Percentiles rank a stretch among this genome's conserved stretches.
phyloP scores from a whole-genome alignment of 2,113 vertebrate species.

The Bombycilla garrulus region DNA sequence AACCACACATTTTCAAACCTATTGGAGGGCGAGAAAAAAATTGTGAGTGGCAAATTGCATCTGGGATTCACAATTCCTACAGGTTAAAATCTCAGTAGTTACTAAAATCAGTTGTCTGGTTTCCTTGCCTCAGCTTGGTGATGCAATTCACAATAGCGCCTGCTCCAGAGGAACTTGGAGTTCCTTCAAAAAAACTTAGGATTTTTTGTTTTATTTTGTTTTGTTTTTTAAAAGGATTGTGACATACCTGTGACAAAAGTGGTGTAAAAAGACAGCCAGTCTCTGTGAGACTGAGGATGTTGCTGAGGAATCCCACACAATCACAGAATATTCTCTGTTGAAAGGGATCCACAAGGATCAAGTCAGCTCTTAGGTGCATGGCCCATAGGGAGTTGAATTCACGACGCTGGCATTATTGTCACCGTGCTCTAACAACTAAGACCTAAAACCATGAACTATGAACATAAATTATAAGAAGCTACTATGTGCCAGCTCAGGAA shows the following conservation, averaged over 20 bases:
- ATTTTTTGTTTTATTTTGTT: not conserved
- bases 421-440: not conserved
- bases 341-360: not conserved
- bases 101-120: not conserved
- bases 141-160: not conserved
- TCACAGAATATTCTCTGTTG: not conserved
- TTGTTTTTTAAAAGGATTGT: not conserved
- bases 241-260: not conserved
- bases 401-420: not conserved
- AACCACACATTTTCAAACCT: not conserved
- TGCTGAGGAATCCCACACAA: not conserved
- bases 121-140: not conserved
- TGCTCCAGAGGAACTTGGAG: not conserved
- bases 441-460: not conserved
- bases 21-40: not conserved
- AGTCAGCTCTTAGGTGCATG: not conserved
- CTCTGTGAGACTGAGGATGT: not conserved
- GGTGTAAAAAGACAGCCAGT: not conserved
- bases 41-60: not conserved
- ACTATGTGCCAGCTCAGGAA: not conserved
- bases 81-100: not conserved
- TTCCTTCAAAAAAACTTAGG: not conserved
- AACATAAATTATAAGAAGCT: not conserved
- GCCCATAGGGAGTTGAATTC: not conserved
- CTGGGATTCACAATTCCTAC: not conserved